These are phyloP conservation scores for Lanistes nyassanus DNA, from an alignment of 1,140 invertebrate species.

Conservation along the genomic window DNA sequence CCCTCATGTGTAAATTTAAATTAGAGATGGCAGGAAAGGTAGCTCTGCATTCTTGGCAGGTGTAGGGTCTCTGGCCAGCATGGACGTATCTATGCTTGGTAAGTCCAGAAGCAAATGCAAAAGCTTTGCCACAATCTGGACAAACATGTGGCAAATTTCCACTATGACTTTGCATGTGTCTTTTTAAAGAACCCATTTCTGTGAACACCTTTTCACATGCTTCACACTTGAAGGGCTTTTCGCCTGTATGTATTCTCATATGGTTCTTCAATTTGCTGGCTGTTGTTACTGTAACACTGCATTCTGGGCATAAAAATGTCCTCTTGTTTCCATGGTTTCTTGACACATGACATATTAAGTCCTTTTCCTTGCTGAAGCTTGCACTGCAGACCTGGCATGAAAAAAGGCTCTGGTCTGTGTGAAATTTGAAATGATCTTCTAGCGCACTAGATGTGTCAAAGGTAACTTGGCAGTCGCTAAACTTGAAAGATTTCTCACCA, in stretches of 20 bases:
- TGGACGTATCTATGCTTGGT: neutral
- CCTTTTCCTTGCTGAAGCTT: constrained; percentile 34
- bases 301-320: constrained; percentile 97
- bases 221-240: constrained; percentile 38
- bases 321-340: constrained; percentile 89
- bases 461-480: constrained; percentile 38
- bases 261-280: constrained; percentile 54
- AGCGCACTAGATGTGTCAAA: constrained; percentile 31
- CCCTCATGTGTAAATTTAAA: constrained; percentile 2
- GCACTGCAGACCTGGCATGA: constrained; percentile 50
- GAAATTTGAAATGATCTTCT: constrained; percentile 38
- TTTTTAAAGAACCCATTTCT: neutral
- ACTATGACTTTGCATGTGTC: neutral
- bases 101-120: neutral
- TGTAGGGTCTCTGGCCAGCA: neutral
- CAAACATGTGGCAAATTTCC: neutral
- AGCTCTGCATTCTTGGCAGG: neutral
- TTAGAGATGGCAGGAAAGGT: neutral
- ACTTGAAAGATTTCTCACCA: constrained; percentile 37
- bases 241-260: constrained; percentile 58
- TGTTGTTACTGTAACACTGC: constrained; percentile 87
- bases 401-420: constrained; percentile 51
- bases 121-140: neutral
- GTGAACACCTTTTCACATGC: neutral
- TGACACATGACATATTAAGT: constrained; percentile 53